Evolutionary conservation across 2,797 vertebrate genomes (phyloP), one percentile per base, ranked within the genome.

Genomic region (Pseudocheirus occidentalis): DNA sequence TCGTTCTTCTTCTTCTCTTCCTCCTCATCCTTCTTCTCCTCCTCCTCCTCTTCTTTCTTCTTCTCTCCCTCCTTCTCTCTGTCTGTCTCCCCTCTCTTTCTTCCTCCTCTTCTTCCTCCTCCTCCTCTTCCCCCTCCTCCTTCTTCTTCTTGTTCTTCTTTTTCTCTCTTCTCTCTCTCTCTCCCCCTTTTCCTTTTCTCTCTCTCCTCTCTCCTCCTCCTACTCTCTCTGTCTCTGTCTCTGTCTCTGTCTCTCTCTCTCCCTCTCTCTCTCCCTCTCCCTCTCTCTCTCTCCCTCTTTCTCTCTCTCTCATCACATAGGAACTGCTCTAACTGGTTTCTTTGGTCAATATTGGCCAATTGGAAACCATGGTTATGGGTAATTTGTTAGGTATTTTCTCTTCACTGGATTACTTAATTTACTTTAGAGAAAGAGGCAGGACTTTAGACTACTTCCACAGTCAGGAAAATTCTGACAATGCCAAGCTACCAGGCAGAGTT

Each of bases 111-210:
- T 52, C 52, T 52, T 53, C 27, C 5, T 7, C 6, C 1, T 7
- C 27, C 5, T 1, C 5, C 7, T 6, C 16, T 11, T 12, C 10
- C 12, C 10, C 9, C 53, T 54, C 57, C 11, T 54, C 53, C 10
- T 7, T 5, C 24, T 27, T 6, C 6, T 6, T 4, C 6, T 4
- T 1, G 0, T 2, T 6, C 7, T 53, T 1, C 10, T 10, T 10
- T 0, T 53, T 9, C 10, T 9, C 10, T 10, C 0, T 1, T 21
- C 27, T 27, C 7, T 27, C 27, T 21, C 6, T 4, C 6, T 5
- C 14, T 53, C 56, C 21, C 5, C 18, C 13, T 5, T 52, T 52
- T 52, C 52, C 52, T 52, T 52, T 52, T 52, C 52, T 52, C 52
- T 18, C 5, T 7, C 56, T 57, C 21, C 24, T 27, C 27, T 9